Base-by-base conservation (phyloP, 2,888 invertebrate species). In the Heliconius erato region DNA sequence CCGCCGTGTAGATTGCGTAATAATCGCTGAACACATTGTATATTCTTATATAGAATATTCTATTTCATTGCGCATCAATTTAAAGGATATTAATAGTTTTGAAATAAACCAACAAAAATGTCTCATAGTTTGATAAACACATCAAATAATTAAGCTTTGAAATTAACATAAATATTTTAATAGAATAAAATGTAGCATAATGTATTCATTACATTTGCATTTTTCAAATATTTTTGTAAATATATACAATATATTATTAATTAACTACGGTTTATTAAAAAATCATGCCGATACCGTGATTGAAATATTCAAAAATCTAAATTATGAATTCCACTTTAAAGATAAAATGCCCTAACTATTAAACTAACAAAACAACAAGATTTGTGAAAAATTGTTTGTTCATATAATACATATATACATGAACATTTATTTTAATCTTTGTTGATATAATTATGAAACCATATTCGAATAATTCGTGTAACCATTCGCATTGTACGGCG, bases 401-500 rank as follows among this genome's bases (percentile, higher is more conserved):
- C 28, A 28, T 28, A 28, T 28, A 28, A 28, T 28, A 28, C 28
- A 28, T 28, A 28, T 16, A 26, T 67, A 69, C 49, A 23, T 7
- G 23, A 59, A 63, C n/a, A 63, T 44, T 63, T 77, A 71, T 84
- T 80, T 84, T 87, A 87, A 83, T 76, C 40, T 79, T 65, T 72
- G 63, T 67, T 54, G 32, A 74, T 74, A 76, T 74, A 69, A 80
- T 69, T 63, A 80, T 78, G 69, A 80, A 72, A 79, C 74, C 63
- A 79, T 72, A 78, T 68, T 72, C 59, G 85, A 85, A 84, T 82
- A 86, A 86, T 89, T 87, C 86, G 86, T 89, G 87, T 92, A 92
- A 94, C 92, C 89, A 91, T 87, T 90, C 86, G 86, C 90, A 91
- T 92, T 92, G 91, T 91, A 90, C 87, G 89, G 90, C 92, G 89